Percentiles rank a stretch among this genome's conserved stretches.
phyloP scores from a whole-genome alignment of 2,113 vertebrate species.

The Pelecanus crispus region DNA sequence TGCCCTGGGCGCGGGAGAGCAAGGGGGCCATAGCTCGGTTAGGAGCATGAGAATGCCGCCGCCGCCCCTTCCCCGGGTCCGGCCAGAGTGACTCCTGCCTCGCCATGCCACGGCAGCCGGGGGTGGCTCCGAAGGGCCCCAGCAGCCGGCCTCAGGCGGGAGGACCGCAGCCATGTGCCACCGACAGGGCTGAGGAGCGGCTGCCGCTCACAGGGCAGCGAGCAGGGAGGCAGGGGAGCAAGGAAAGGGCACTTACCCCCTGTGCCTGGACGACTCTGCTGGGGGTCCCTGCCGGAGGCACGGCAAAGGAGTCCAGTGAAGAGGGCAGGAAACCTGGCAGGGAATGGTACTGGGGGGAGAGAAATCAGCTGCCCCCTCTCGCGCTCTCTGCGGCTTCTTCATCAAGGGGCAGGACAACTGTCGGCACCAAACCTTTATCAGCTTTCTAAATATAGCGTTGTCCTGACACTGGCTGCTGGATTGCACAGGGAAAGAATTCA shows the following conservation, averaged over 20 bases:
- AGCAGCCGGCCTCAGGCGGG: neutral
- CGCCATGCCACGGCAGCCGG: neutral
- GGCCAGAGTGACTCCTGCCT: neutral
- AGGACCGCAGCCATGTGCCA: neutral
- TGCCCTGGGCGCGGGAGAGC: rapidly evolving
- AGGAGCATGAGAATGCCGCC: neutral
- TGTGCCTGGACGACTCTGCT: neutral
- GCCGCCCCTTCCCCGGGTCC: neutral
- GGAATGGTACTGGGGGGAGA: neutral
- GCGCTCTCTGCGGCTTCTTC: neutral
- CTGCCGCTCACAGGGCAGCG: rapidly evolving
- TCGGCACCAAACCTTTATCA: slow-evolving; percentile 69
- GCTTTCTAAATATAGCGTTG: slow-evolving; percentile 74
- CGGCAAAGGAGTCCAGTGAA: neutral
- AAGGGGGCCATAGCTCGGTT: neutral
- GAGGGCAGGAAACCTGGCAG: neutral
- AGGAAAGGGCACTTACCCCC: slow-evolving; percentile 50
- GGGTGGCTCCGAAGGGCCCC: neutral
- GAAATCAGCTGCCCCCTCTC: neutral
- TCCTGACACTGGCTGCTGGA: slow-evolving; percentile 58
- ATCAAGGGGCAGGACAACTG: slow-evolving; percentile 71
- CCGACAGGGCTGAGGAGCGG: neutral
- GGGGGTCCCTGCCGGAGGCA: neutral
- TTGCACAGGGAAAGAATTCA: slow-evolving; percentile 55
- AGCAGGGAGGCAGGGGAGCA: neutral